Percentiles rank a stretch among this genome's conserved stretches.
phyloP scores from a whole-genome alignment of 2,113 vertebrate species.

The Halichoerus grypus region DNA sequence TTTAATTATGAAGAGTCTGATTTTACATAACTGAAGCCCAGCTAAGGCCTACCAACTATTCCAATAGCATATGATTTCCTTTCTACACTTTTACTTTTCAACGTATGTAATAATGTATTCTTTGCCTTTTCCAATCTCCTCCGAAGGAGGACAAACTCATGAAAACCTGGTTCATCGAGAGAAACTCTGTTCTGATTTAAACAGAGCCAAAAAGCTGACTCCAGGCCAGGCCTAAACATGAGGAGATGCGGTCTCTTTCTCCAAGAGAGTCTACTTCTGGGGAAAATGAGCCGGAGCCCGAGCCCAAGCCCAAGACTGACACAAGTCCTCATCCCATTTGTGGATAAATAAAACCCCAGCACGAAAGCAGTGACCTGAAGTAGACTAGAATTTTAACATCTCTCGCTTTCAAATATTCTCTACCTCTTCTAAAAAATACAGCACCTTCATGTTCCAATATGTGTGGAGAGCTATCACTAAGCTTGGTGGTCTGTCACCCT shows the following conservation, averaged over 20 bases:
- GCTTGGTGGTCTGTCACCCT: neutral
- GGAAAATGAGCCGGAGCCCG: neutral
- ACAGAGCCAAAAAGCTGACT: neutral
- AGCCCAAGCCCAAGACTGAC: neutral
- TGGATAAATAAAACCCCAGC: neutral
- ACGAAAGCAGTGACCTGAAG: neutral
- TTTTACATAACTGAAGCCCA: neutral
- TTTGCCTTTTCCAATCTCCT: neutral
- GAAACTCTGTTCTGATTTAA: neutral
- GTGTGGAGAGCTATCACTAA: neutral
- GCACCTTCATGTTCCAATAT: neutral
- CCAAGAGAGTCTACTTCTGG: neutral
- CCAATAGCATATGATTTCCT: neutral
- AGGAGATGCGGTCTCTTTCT: neutral
- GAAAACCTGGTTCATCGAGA: neutral
- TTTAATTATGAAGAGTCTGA: neutral
- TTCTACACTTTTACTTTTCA: conserved; percentile 16
- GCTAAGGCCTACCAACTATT: neutral
- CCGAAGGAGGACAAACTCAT: neutral
- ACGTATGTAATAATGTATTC: neutral
- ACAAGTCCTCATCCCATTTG: neutral
- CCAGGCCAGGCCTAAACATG: neutral
- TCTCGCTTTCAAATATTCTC: neutral
- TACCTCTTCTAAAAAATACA: neutral
- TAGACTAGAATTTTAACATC: neutral